A percentile compares a stretch with the other conserved stretches of the same genome.
These are phyloP conservation scores for Melikaiella ostensackeni DNA, from an alignment of 2,888 invertebrate species.

Conservation along the genomic window DNA sequence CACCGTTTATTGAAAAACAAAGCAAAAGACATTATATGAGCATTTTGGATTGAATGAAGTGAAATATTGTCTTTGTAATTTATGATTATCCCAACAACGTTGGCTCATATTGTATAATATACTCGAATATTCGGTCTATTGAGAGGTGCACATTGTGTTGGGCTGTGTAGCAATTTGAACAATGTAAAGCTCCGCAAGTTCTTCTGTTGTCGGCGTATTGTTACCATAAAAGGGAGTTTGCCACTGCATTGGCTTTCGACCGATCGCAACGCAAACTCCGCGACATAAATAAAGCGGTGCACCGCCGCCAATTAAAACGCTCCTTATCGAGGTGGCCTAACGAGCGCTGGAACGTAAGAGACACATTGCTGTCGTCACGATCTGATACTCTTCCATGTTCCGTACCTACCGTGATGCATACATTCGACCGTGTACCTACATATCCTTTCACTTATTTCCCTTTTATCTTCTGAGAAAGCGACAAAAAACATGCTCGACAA, in stretches of 20 bases:
- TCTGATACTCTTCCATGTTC: conserved; percentile 37
- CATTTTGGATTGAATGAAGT: too few relatives aligned
- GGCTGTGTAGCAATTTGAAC: conserved; percentile 1
- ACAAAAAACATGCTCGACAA: conserved; percentile 29
- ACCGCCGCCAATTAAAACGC: conserved; percentile 73
- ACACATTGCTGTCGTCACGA: conserved; percentile 43
- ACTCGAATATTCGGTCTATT: neutral
- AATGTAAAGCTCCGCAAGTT: conserved; percentile 20
- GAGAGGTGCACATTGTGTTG: neutral
- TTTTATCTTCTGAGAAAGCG: conserved; percentile 19
- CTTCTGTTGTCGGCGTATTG: conserved; percentile 32
- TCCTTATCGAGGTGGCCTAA: conserved; percentile 68
- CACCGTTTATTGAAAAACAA: too few relatives aligned
- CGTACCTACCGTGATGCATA: conserved; percentile 36
- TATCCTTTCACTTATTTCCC: conserved; percentile 34
- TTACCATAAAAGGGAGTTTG: conserved; percentile 37
- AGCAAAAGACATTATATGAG: too few relatives aligned
- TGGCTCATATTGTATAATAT: neutral
- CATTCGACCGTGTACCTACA: conserved; percentile 22
- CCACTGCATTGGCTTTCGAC: conserved; percentile 32
- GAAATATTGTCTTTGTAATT: too few relatives aligned
- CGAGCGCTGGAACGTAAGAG: conserved; percentile 52
- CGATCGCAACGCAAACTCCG: conserved; percentile 32
- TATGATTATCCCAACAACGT: neutral
- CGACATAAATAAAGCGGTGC: conserved; percentile 42